Conservation (phyloP, 92 coral and sea anemone genomes). For the Scolanthus callimorphus region DNA sequence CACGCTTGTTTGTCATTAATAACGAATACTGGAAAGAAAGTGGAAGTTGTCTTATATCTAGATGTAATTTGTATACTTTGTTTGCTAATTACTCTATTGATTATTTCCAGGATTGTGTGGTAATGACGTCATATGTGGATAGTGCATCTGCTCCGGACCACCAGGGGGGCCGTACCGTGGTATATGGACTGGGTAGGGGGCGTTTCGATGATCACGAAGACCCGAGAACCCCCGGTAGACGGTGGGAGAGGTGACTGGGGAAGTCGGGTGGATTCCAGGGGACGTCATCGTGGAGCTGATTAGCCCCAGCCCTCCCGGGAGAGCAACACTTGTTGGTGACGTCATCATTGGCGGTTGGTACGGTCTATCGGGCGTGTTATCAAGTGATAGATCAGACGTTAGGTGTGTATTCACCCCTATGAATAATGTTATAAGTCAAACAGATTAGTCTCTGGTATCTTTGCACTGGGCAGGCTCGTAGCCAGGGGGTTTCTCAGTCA, state of each 20-base stretch:
- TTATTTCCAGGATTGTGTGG: slow-evolving; percentile 18
- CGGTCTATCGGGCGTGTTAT: slow-evolving; percentile 30
- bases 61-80: no score
- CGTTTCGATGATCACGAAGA: slow-evolving; percentile 47
- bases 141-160: slow-evolving; percentile 24
- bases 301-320: slow-evolving; percentile 46
- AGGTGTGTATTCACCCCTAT: no score
- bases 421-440: no score
- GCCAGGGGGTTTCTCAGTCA: no score
- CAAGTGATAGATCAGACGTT: slow-evolving; percentile 21
- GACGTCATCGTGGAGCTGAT: slow-evolving; percentile 33
- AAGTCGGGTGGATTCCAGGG: slow-evolving; percentile 53
- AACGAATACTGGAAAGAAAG: no score
- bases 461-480: no score
- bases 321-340: slow-evolving; percentile 36
- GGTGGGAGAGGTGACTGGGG: slow-evolving; percentile 46
- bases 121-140: slow-evolving; percentile 26
- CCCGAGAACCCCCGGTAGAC: slow-evolving; percentile 56
- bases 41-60: no score
- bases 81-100: no score
- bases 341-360: slow-evolving; percentile 38
- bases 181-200: slow-evolving; percentile 54
- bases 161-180: slow-evolving; percentile 42
- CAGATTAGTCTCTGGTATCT: no score
- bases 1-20: no score